Evolutionary conservation across 1,140 invertebrate genomes (phyloP), one percentile per base, ranked within the genome.

Genomic region (Zelostemma sp.): DNA sequence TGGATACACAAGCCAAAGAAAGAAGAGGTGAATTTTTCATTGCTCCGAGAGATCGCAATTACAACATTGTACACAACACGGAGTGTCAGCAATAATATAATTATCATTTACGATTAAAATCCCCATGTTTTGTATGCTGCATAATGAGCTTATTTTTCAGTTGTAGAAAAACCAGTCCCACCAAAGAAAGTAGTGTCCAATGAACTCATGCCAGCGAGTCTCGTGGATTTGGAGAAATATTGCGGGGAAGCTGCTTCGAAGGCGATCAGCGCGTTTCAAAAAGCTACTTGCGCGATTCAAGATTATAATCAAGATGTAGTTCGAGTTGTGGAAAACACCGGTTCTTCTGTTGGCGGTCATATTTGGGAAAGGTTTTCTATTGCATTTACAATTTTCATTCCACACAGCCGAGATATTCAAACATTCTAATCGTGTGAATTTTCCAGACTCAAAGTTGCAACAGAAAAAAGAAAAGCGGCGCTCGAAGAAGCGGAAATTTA

Each of bases 221-320:
- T 89, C 16, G 78, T 83, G 0, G 89, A 90, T 25, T 72, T 91
- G 11, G 89, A 91, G 77, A 85, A 81, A 54, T 81, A 83, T 56
- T 87, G 88, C 12, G 86, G 86, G 25, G 68, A 87, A 50, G 75
- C 85, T 1, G 88, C 89, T 0, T 67, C 83, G 16, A 81, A 86
- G 59, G 89, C 89, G 0, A 85, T 90, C 1, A 76, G 85, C 50
- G 85, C 88, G 50, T 91, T 88, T 70, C 84, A 87, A 12, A 78
- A 85, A 50, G 89, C 89, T 6, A 76, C 87, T 11, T 77, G 69
- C 51, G 85, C 88, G 17, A 71, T 90, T 25, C 84, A 86, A 64
- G 87, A 87, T 47, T 90, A 89, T 51, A 90, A 88, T 68, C 74
- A 82, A n/a, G 86, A 91, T 59, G 87, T 92, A 2, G 84, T 90